phyloP scores from a whole-genome alignment of 2,888 invertebrate species.

The Cheilosia urbana region DNA sequence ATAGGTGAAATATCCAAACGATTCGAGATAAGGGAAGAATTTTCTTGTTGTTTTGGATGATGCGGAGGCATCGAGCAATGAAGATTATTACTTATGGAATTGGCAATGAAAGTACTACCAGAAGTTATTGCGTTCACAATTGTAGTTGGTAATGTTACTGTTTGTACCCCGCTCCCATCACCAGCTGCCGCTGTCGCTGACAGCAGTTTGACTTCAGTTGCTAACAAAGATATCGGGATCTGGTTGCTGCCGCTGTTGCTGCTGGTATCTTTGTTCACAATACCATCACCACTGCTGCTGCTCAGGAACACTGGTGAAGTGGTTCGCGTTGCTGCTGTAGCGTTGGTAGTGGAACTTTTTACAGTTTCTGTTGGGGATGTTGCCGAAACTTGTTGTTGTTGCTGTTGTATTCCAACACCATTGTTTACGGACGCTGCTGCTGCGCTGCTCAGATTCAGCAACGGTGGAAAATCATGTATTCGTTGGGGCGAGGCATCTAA shows the following conservation, averaged over 20 bases:
- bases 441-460: constrained; percentile 73
- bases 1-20: constrained; percentile 84
- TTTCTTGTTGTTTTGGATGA: constrained; percentile 60
- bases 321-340: constrained; percentile 60
- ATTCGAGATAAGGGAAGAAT: constrained; percentile 62
- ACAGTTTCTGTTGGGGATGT: constrained; percentile 60
- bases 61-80: constrained; percentile 39
- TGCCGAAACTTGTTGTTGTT: constrained; percentile 66
- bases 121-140: constrained; percentile 33
- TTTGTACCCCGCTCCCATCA: constrained; percentile 69
- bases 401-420: constrained; percentile 51
- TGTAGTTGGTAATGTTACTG: constrained; percentile 51
- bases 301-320: constrained; percentile 34
- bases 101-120: constrained; percentile 38
- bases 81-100: constrained; percentile 49
- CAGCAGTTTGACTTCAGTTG: constrained; percentile 24
- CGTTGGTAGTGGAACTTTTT: constrained; percentile 23
- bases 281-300: constrained; percentile 51
- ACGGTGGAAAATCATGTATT: constrained; percentile 81
- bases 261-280: constrained; percentile 67
- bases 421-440: constrained; percentile 66
- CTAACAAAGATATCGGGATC: constrained; percentile 32
- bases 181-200: constrained; percentile 37
- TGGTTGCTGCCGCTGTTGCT: constrained; percentile 64
- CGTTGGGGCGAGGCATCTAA: constrained; percentile 83